Conservation (phyloP, 2,113 vertebrate species). For the Climacteris rufus region DNA sequence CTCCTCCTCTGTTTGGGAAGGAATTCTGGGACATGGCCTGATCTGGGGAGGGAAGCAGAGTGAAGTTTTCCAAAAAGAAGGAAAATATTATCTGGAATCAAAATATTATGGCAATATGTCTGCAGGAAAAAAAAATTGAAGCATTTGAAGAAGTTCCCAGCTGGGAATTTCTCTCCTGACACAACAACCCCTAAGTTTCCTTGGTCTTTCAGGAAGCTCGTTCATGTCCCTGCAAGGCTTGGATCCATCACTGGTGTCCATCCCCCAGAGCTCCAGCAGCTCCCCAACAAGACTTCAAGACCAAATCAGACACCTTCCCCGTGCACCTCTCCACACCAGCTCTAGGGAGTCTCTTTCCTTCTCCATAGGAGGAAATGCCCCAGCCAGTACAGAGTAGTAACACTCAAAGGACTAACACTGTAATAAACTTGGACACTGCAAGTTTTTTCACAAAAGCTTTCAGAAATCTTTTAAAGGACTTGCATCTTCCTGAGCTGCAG, state of each 20-base stretch:
- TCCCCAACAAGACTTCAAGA: neutral
- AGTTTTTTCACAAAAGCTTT: neutral
- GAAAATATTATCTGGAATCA: neutral
- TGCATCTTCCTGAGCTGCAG: neutral
- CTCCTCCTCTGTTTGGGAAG: neutral
- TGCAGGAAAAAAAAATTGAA: neutral
- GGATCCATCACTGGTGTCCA: accelerated
- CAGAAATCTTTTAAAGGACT: neutral
- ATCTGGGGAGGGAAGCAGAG: neutral
- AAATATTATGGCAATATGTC: neutral
- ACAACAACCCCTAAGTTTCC: neutral
- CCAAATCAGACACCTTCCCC: neutral
- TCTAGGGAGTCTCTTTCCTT: neutral
- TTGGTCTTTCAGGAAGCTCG: neutral
- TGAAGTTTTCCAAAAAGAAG: neutral
- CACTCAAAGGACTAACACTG: accelerated
- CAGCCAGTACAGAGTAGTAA: neutral
- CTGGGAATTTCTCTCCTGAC: neutral
- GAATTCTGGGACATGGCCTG: neutral
- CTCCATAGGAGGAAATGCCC: neutral
- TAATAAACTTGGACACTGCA: neutral
- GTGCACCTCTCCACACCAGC: neutral
- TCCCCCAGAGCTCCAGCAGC: neutral
- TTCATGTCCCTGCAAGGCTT: neutral
- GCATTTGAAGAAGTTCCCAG: neutral